A percentile compares a stretch with the other conserved stretches of the same genome.
These are phyloP conservation scores for Lucifuga dentata DNA, from an alignment of 2,113 vertebrate species.

Conservation along the genomic window DNA sequence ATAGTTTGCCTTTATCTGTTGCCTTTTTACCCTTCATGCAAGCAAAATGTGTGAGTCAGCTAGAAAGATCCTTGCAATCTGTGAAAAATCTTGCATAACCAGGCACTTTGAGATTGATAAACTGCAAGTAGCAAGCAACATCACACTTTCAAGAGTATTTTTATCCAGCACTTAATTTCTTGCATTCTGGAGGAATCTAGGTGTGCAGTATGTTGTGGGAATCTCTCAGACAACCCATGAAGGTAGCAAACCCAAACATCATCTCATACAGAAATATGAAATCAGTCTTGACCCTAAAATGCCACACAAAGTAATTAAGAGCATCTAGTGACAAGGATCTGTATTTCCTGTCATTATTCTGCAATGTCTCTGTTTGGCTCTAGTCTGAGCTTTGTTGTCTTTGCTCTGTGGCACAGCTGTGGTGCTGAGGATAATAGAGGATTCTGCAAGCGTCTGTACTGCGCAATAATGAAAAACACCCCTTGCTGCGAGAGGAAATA, in stretches of 20 bases:
- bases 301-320: slow-evolving; percentile 5
- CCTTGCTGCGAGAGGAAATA: slow-evolving; percentile 75
- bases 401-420: slow-evolving; percentile 49
- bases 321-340: slow-evolving; percentile 25
- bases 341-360: slow-evolving; percentile 40
- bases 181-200: background rate
- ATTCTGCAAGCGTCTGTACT: slow-evolving; percentile 52
- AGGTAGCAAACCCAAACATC: background rate
- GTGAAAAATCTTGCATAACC: slow-evolving; percentile 10
- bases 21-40: slow-evolving; percentile 10
- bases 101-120: background rate
- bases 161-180: background rate
- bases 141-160: background rate
- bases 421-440: slow-evolving; percentile 57
- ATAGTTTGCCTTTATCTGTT: slow-evolving; percentile 24
- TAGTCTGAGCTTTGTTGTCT: slow-evolving; percentile 25
- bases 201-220: background rate
- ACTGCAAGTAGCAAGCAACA: background rate
- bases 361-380: slow-evolving; percentile 47
- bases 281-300: background rate
- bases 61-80: slow-evolving; percentile 5
- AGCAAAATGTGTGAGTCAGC: slow-evolving; percentile 4
- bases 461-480: slow-evolving; percentile 71
- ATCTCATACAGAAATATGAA: background rate
- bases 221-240: background rate